Evolutionary conservation across 2,888 invertebrate genomes (phyloP).

Genomic region (Eupithecia centaureata): DNA sequence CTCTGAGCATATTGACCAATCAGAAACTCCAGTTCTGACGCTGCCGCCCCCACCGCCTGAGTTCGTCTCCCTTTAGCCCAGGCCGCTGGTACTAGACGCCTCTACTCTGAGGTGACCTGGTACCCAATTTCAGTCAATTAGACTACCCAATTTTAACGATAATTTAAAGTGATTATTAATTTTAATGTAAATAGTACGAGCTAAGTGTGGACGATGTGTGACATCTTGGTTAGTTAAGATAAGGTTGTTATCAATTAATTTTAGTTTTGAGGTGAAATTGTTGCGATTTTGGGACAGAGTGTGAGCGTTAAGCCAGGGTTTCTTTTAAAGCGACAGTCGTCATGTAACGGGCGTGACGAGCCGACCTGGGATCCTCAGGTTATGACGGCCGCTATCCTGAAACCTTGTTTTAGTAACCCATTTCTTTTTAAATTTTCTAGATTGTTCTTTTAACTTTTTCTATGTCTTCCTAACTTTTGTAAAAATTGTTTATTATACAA

Average conservation of each 20-base stretch:
- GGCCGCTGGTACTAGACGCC: conserved; percentile 79
- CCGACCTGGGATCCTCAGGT: not conserved
- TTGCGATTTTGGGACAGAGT: conserved; percentile 69
- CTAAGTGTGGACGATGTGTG: conserved; percentile 74
- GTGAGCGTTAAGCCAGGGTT: conserved; percentile 54
- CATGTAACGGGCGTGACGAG: not conserved
- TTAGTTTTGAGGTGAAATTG: conserved; percentile 69
- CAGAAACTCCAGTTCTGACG: conserved; percentile 75
- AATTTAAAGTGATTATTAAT: conserved; percentile 67
- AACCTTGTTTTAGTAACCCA: conserved; percentile 40
- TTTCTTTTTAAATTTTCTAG: conserved; percentile 61
- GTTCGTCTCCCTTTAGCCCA: conserved; percentile 80
- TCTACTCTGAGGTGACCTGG: conserved; percentile 80
- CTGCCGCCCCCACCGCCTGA: conserved; percentile 84
- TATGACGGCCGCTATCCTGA: not conserved
- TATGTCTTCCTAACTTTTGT: conserved; percentile 82
- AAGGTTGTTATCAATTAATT: conserved; percentile 79
- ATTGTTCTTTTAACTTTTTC: conserved; percentile 68
- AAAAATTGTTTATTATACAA: conserved; percentile 82
- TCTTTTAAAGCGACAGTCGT: not conserved
- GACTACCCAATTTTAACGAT: conserved; percentile 76
- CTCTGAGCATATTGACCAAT: conserved; percentile 65
- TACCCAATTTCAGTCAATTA: conserved; percentile 78
- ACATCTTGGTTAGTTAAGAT: conserved; percentile 72
- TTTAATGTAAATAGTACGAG: conserved; percentile 69